Evolutionary conservation across 2,113 vertebrate genomes (phyloP).

Genomic region (Antennarius striatus): DNA sequence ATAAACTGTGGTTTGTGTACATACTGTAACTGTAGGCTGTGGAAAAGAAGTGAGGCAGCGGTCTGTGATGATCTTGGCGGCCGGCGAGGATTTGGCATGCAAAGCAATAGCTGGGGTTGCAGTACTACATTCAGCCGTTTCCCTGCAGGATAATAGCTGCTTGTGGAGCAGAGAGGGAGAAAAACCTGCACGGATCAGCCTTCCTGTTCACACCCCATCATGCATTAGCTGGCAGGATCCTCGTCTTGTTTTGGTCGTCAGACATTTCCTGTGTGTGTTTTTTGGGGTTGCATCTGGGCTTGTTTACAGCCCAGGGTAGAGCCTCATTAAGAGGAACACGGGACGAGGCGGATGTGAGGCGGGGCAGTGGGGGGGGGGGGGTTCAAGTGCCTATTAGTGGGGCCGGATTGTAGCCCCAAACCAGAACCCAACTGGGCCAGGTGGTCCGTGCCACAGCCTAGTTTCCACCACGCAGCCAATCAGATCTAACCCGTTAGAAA

Average conservation of each 20-base stretch:
- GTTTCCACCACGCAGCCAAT: conserved; percentile 47
- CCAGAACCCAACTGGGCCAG: conserved; percentile 73
- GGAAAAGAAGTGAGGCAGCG: conserved; percentile 72
- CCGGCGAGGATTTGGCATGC: conserved; percentile 68
- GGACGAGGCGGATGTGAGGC: conserved; percentile 50
- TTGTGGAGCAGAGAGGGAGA: conserved; percentile 62
- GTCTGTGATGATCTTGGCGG: conserved; percentile 76
- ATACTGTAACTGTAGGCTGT: conserved; percentile 75
- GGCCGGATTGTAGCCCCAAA: conserved; percentile 58
- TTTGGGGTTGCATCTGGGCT: conserved; percentile 73
- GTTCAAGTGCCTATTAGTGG: conserved; percentile 67
- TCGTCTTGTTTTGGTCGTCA: conserved; percentile 71
- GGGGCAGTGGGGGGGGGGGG: conserved; percentile 13
- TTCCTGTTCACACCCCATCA: conserved; percentile 76
- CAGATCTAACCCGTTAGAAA: conserved; percentile 49
- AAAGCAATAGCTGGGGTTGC: conserved; percentile 57
- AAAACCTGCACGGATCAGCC: conserved; percentile 71
- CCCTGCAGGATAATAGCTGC: conserved; percentile 70
- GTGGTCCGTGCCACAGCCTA: conserved; percentile 44
- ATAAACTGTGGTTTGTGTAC: conserved; percentile 79
- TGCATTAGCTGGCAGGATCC: conserved; percentile 60
- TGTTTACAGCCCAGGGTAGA: conserved; percentile 70
- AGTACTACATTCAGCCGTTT: conserved; percentile 62
- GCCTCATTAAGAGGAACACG: conserved; percentile 72
- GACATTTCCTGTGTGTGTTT: conserved; percentile 76